phyloP scores from a whole-genome alignment of 2,888 invertebrate species.

The Eupithecia inturbata region DNA sequence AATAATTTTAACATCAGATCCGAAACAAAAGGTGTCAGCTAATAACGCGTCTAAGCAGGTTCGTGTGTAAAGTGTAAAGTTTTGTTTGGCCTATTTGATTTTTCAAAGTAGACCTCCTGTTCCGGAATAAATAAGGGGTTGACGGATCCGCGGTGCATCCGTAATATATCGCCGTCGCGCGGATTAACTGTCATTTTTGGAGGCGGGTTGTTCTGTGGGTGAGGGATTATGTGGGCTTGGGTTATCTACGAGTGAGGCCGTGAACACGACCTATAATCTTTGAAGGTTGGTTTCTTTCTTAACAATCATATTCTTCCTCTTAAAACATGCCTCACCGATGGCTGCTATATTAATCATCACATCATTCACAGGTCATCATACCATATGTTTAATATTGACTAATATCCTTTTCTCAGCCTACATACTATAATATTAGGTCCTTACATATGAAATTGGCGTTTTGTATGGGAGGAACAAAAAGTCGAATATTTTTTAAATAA shows the following conservation, averaged over 20 bases:
- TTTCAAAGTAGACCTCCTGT: constrained; percentile 45
- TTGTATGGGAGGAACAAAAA: too few species aligned
- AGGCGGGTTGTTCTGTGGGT: constrained; percentile 12
- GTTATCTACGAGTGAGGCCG: neutral
- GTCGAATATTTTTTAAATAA: too few species aligned
- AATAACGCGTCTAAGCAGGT: neutral
- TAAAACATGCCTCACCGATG: neutral
- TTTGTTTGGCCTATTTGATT: neutral
- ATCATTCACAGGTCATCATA: neutral
- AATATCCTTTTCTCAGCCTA: too few species aligned
- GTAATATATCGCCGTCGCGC: constrained; percentile 70
- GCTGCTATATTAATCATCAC: neutral
- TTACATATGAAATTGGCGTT: too few species aligned
- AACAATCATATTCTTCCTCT: neutral
- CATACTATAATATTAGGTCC: too few species aligned
- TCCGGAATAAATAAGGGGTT: constrained; percentile 74
- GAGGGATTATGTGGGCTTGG: neutral
- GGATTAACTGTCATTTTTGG: constrained; percentile 68
- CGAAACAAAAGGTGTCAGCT: neutral
- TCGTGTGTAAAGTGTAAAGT: neutral
- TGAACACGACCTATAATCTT: neutral
- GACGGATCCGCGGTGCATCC: constrained; percentile 76
- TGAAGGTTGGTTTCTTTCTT: neutral
- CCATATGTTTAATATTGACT: too few species aligned
- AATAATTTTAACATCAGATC: neutral